Conservation (phyloP, 2,797 vertebrate species). For the Enteromius fasciolatus region DNA sequence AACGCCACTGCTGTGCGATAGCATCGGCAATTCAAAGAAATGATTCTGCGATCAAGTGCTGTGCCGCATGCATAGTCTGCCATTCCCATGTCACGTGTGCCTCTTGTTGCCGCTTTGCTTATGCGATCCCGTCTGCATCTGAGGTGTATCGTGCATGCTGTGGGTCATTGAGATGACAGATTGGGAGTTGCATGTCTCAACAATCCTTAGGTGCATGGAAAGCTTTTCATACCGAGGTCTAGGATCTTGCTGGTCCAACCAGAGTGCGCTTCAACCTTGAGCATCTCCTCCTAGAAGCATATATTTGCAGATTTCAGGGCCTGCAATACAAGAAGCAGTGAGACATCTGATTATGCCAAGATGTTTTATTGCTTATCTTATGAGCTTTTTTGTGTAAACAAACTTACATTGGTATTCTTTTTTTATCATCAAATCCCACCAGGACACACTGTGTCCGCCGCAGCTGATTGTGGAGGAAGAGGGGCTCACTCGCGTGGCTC, state of each 20-base stretch:
- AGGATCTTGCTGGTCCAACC: slow-evolving; percentile 2
- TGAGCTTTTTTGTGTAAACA: not conserved
- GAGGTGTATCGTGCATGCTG: not conserved
- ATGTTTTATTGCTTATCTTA: slow-evolving; percentile 18
- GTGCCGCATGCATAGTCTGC: slow-evolving; percentile 15
- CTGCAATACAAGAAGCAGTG: not conserved
- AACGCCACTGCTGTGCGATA: not conserved
- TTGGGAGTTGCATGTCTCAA: slow-evolving; percentile 1
- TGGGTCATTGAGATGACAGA: not conserved
- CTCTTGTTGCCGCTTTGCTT: not conserved
- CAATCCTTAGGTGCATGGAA: slow-evolving; percentile 20
- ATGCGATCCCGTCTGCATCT: not conserved
- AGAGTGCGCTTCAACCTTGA: slow-evolving; percentile 2
- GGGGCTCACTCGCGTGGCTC: slow-evolving; percentile 77
- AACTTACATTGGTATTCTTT: slow-evolving; percentile 8
- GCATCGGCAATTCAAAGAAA: not conserved
- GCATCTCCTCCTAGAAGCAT: not conserved
- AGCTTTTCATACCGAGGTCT: not conserved
- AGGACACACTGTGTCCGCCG: slow-evolving; percentile 84
- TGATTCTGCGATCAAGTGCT: not conserved
- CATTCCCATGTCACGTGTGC: slow-evolving; percentile 2
- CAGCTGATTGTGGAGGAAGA: slow-evolving; percentile 84
- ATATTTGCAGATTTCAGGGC: slow-evolving; percentile 3
- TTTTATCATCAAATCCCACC: slow-evolving; percentile 51
- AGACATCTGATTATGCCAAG: not conserved